Base-by-base conservation (phyloP, 2,888 invertebrate genomes). In the Rhagophthalmus giganteus region DNA sequence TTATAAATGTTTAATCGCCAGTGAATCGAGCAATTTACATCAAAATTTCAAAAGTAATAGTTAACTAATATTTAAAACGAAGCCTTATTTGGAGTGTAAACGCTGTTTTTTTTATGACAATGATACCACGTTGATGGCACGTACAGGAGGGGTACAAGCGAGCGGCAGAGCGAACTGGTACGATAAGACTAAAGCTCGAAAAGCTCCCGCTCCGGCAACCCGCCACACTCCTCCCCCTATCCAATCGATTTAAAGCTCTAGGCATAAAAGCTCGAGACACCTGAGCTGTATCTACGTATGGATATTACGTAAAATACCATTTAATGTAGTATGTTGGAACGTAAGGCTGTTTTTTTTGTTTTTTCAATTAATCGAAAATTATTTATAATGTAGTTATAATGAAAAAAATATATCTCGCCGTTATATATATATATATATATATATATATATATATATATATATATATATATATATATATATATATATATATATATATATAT, bases 171-270 rank as follows among this genome's bases (percentile, higher is more conserved):
- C 62, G 55, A 62, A 62, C 65, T 62, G 63, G 59, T 66, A 64
- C 67, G 64, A 64, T 63, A 61, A 64, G 65, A 69, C 68, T 68
- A 66, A 65, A 60, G 57, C 59, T 39, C 48, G 41, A 28, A 34
- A 41, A 55, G 53, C 58, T 57, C 51, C 50, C 41, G 54, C 49
- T 55, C 41, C 56, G 49, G 55, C 57, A 59, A 57, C 54, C 57
- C 50, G 47, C 53, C 50, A 55, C 54, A 45, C 57, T 60, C 42
- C 48, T 42, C 40, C 52, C 37, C 28, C 42, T 54, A 58, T 50
- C 55, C 62, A 63, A 68, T 68, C 68, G 68, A 68, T 68, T 61
- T 63, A 58, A 59, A 63, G 61, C 62, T 57, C 57, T 59, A 63
- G 64, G 62, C 55, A 55, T 56, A 64, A 67, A 65, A 63, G 62